Evolutionary conservation across 2,888 invertebrate genomes (phyloP).

Genomic region (Syrphus vitripennis): DNA sequence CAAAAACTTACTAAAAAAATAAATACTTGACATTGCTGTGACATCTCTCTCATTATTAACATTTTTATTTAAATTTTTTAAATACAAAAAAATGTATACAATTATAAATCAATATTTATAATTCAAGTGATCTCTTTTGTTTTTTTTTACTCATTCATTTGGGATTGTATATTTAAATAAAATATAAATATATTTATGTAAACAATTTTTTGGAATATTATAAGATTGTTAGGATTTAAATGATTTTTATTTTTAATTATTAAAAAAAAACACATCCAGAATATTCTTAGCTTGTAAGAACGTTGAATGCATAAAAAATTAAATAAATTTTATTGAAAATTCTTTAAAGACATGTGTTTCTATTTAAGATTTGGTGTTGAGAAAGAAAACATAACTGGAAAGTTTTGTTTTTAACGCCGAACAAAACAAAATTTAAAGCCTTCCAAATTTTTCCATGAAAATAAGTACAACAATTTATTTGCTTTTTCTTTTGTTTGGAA

Average conservation of each 20-base stretch:
- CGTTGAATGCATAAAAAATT: conserved; percentile 36
- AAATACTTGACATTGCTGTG: conserved; percentile 25
- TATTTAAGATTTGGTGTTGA: neutral
- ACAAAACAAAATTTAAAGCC: no score
- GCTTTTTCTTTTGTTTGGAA: no score
- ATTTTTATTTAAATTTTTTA: neutral
- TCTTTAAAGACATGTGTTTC: neutral
- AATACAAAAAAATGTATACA: neutral
- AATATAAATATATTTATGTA: conserved; percentile 1
- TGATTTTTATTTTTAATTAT: conserved; percentile 15
- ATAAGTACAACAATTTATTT: no score
- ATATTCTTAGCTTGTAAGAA: conserved; percentile 40
- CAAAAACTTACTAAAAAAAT: neutral
- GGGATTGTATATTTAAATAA: conserved; percentile 50
- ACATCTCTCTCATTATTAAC: conserved; percentile 19
- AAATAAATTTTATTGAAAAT: conserved; percentile 52
- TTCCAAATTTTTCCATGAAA: no score
- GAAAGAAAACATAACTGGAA: no score
- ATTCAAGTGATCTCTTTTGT: conserved; percentile 61
- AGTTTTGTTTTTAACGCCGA: no score
- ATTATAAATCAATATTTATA: neutral
- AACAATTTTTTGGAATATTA: conserved; percentile 8
- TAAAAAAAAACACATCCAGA: conserved; percentile 18
- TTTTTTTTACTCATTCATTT: conserved; percentile 40
- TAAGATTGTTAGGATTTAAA: conserved; percentile 2